Conservation (phyloP, 1,140 invertebrate genomes). For the Drosophila kikkawai region DNA sequence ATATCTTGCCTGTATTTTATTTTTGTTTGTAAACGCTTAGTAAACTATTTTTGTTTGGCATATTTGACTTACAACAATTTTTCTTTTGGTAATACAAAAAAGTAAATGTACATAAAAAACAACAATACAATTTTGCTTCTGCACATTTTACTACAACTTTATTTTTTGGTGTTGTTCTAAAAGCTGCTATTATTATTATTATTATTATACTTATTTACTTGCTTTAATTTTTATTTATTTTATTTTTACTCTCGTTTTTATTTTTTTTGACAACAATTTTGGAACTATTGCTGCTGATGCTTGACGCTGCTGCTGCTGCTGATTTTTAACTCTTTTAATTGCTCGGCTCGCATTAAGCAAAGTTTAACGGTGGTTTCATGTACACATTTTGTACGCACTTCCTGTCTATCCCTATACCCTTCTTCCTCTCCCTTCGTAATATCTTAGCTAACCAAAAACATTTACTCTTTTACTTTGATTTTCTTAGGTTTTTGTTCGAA, state of each 20-base stretch:
- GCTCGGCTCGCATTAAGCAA: conserved; percentile 57
- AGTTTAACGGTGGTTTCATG: conserved; percentile 65
- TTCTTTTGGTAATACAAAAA: conserved; percentile 44
- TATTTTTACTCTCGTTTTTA: background rate
- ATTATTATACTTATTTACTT: conserved; percentile 4
- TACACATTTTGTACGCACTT: conserved; percentile 52
- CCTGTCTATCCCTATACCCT: conserved; percentile 15
- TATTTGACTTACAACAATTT: conserved; percentile 44
- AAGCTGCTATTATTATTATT: conserved; percentile 49
- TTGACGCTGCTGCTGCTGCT: conserved; percentile 5
- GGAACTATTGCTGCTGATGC: conserved; percentile 39
- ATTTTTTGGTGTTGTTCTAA: conserved; percentile 57
- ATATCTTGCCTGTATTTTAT: conserved; percentile 47
- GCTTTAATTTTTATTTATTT: background rate
- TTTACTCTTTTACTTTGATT: conserved; percentile 25
- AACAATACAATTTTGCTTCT: conserved; percentile 51
- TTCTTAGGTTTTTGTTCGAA: conserved; percentile 27
- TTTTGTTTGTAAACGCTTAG: conserved; percentile 49
- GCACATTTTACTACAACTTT: conserved; percentile 43
- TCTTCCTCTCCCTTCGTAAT: conserved; percentile 8
- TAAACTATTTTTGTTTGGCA: conserved; percentile 52
- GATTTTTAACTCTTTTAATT: conserved; percentile 48
- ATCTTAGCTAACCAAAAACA: conserved; percentile 35
- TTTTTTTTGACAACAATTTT: conserved; percentile 49
- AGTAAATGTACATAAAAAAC: conserved; percentile 55